Percentiles rank a stretch among this genome's conserved stretches.
Conservation (phyloP, 2,888 invertebrate genomes). For the Hypercompe scribonia region DNA sequence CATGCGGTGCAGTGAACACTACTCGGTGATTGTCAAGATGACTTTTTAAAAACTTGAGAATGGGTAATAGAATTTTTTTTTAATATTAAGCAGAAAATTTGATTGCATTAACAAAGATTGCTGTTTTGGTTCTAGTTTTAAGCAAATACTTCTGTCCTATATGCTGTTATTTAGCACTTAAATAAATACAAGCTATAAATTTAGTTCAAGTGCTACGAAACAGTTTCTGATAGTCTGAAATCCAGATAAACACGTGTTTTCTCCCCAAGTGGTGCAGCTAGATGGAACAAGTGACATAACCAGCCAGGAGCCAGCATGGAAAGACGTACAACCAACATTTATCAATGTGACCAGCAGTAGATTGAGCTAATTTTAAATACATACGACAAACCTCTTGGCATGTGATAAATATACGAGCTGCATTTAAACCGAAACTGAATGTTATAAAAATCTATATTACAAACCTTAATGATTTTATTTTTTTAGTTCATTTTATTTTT, state of each 20-base stretch:
- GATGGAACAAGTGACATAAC: background rate
- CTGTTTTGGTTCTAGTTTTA: no score
- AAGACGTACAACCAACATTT: slow-evolving; percentile 17
- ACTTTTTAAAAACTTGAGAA: background rate
- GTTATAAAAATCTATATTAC: no score
- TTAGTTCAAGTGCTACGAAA: background rate
- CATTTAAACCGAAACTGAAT: slow-evolving; percentile 1
- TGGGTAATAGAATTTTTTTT: no score
- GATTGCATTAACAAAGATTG: background rate
- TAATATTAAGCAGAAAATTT: background rate
- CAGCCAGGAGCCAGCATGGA: background rate
- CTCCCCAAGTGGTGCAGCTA: background rate
- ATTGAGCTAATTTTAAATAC: slow-evolving; percentile 50
- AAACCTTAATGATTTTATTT: no score
- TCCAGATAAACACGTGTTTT: background rate
- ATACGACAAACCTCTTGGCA: slow-evolving; percentile 34
- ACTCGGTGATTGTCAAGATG: background rate
- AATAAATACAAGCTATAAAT: background rate
- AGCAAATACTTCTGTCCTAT: background rate
- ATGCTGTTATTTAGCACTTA: background rate
- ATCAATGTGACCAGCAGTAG: slow-evolving; percentile 30
- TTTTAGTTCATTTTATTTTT: no score
- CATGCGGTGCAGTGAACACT: no score
- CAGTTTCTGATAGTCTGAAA: background rate
- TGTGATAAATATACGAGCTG: slow-evolving; percentile 5